Percentiles rank a stretch among this genome's conserved stretches.
These are phyloP conservation scores for Orchesella flavescens DNA, from an alignment of 2,888 invertebrate genomes.

Conservation along the genomic window DNA sequence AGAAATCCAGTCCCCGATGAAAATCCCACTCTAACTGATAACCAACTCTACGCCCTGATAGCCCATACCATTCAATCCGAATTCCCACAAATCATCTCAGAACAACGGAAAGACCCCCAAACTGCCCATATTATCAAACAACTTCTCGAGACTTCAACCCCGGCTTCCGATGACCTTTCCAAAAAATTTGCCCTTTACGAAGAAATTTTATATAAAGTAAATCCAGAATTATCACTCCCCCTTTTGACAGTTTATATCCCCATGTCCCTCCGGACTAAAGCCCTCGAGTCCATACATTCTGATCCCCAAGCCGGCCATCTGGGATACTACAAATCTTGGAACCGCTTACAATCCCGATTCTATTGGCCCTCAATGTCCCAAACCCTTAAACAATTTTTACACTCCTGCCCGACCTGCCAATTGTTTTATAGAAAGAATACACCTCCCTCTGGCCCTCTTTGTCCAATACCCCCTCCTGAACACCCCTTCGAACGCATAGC, in stretches of 20 bases:
- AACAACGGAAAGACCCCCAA: not conserved
- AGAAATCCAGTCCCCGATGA: constrained; percentile 1
- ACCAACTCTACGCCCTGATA: not conserved
- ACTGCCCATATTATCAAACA: not conserved
- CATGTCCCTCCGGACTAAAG: not conserved
- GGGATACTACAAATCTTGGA: not conserved
- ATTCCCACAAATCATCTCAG: not conserved
- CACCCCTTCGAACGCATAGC: not conserved
- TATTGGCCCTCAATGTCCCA: not conserved
- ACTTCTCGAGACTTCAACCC: not conserved
- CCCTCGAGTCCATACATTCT: not conserved
- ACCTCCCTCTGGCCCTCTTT: not conserved
- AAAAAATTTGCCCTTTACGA: not conserved
- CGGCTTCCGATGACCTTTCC: not conserved
- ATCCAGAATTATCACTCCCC: not conserved
- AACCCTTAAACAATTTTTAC: not conserved
- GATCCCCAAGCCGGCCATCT: not conserved
- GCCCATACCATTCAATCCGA: not conserved
- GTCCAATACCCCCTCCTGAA: not conserved
- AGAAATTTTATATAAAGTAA: not conserved
- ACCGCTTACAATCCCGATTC: not conserved
- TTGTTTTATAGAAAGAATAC: not conserved
- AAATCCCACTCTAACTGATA: not conserved
- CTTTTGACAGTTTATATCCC: not conserved
- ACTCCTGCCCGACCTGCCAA: not conserved